Conservation (phyloP, 2,888 invertebrate species). For the Cosmopolites sordidus region DNA sequence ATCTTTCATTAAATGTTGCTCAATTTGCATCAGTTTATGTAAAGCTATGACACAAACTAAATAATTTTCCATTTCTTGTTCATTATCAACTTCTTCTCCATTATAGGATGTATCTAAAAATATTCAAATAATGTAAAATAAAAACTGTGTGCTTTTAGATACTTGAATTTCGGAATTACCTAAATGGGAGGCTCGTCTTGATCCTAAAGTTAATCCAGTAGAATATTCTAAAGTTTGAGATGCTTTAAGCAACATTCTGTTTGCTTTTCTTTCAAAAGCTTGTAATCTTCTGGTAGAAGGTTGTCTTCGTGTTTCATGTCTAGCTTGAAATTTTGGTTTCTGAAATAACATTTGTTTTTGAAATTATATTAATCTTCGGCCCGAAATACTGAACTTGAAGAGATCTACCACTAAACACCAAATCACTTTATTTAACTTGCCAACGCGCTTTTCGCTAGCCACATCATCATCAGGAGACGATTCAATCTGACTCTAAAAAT, state of each 20-base stretch:
- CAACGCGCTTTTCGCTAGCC: too few species aligned
- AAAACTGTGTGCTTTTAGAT: neutral
- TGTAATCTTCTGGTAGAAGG: conserved; percentile 79
- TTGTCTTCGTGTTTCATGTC: conserved; percentile 72
- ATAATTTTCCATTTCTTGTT: conserved; percentile 81
- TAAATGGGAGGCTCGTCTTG: conserved; percentile 54
- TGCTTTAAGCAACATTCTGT: conserved; percentile 76
- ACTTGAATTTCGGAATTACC: conserved; percentile 32
- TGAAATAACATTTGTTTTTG: conserved; percentile 46
- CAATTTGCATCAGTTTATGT: conserved; percentile 82
- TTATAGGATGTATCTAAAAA: conserved; percentile 42
- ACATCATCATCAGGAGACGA: too few species aligned
- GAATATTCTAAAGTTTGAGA: conserved; percentile 79
- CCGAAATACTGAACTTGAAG: too few species aligned
- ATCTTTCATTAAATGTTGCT: conserved; percentile 75
- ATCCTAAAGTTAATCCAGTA: conserved; percentile 73
- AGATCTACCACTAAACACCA: too few species aligned
- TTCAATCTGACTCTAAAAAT: neutral
- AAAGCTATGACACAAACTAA: conserved; percentile 77
- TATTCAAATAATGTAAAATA: conserved; percentile 4
- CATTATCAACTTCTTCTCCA: conserved; percentile 62
- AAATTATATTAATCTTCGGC: too few species aligned
- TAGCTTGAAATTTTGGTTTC: conserved; percentile 66
- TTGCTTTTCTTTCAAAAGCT: conserved; percentile 76
- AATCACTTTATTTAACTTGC: too few species aligned